Conservation (phyloP, 2,797 vertebrate species). For the Crocodylus rhombifer region DNA sequence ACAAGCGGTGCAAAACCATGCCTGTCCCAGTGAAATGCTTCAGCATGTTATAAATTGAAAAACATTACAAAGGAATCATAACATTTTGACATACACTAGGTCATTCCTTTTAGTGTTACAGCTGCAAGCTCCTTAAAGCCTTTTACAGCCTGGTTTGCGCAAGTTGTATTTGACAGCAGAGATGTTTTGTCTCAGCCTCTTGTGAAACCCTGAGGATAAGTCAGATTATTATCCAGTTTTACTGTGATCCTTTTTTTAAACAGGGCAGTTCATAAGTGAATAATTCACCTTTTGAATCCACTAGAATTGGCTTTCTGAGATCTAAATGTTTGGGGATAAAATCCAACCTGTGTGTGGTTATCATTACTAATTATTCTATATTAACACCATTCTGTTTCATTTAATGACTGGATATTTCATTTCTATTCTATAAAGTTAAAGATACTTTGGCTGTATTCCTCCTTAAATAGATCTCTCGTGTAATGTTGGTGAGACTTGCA, state of each 20-base stretch:
- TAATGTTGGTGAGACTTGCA: slow-evolving; percentile 3
- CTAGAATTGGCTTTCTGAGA: slow-evolving; percentile 12
- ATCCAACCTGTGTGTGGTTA: neutral
- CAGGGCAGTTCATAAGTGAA: neutral
- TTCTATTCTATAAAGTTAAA: neutral
- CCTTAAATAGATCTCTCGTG: neutral
- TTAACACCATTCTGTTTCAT: neutral
- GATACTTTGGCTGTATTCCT: neutral
- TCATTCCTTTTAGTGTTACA: slow-evolving; percentile 14
- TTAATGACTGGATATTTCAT: neutral
- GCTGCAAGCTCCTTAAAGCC: slow-evolving; percentile 11
- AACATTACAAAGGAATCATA: slow-evolving; percentile 7
- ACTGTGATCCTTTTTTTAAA: neutral
- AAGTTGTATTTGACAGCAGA: slow-evolving; percentile 21
- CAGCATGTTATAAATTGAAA: slow-evolving; percentile 1
- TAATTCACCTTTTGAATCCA: neutral
- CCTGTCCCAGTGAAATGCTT: neutral
- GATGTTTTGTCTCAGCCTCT: neutral
- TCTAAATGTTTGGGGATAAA: neutral
- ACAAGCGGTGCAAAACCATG: neutral
- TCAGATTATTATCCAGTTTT: slow-evolving; percentile 15
- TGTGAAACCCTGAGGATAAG: slow-evolving; percentile 2
- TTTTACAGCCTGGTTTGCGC: slow-evolving; percentile 15
- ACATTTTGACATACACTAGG: neutral
- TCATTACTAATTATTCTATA: neutral